Base-by-base conservation (phyloP, 2,888 invertebrate genomes). In the Rotaria magnacalcarata region DNA sequence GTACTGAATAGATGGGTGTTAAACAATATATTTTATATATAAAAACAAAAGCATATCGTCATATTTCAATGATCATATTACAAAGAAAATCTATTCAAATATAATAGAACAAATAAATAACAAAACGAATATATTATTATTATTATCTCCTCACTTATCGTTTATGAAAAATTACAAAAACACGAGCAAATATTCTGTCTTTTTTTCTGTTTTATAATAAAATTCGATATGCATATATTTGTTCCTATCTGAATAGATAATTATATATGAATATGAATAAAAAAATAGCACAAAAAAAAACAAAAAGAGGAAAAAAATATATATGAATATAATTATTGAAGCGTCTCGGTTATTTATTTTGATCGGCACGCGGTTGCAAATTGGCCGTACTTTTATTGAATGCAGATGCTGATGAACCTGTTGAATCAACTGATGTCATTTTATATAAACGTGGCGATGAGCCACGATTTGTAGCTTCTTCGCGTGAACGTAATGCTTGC, bases 401-500 rank as follows among this genome's bases (percentile, higher is more conserved):
- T 47, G 47, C 16, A 47, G 47, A 24, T n/a, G 19, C n/a, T n/a
- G 80, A 47, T 24, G 6, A 14, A 10, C 1, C 24, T 67, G 67
- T 11, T 52, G 80, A 80, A 80, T 80, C 80, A 47, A n/a, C 8
- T n/a, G 80, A 47, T 7, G 21, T n/a, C 80, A 80, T 80, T 47
- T 80, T 47, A n/a, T n/a, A 80, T 43, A 80, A n/a, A 47, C 47
- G 21, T n/a, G 80, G 80, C 8, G 80, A 80, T n/a, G 80, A 80
- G 34, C 67, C 67, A 43, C 80, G 80, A 80, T 80, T 80, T 80
- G 80, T 80, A 11, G 47, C 19, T 47, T 80, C 80, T 47, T 80
- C 80, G 11, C 80, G 80, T 10, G 43, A 43, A 16, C 47, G 80
- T n/a, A 80, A 14, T 4, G 80, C 80, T 80, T 80, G 21, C 4